A percentile compares a stretch with the other conserved stretches of the same genome.
These are phyloP conservation scores for Cassiopea andromeda DNA, from an alignment of 30 jellyfish, hydroid and myxozoan species.

Conservation along the genomic window DNA sequence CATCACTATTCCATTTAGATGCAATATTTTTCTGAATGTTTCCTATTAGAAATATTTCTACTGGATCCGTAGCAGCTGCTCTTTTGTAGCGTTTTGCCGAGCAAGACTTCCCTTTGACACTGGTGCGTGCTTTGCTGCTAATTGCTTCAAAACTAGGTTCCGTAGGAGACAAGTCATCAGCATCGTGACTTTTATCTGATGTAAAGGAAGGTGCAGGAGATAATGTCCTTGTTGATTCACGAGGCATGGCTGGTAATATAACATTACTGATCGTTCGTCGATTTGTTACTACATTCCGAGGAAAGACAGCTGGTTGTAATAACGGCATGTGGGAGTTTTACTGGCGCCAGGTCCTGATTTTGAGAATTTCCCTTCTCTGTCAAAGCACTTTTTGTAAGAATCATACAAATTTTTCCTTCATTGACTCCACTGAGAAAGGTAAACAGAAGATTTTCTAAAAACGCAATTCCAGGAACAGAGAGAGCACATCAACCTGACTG, in stretches of 20 bases:
- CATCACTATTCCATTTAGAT: not conserved
- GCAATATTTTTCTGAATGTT: constrained; percentile 8
- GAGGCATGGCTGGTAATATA: not conserved
- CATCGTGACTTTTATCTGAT: not conserved
- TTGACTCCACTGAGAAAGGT: constrained; percentile 2
- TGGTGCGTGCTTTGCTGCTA: not conserved
- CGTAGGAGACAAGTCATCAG: not conserved
- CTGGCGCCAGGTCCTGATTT: constrained; percentile 15
- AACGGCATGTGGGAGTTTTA: constrained; percentile 31
- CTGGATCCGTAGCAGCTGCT: constrained; percentile 22
- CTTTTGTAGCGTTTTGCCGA: not conserved
- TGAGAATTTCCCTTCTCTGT: constrained; percentile 15
- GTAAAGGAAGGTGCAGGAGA: constrained; percentile 28
- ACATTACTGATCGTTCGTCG: constrained; percentile 9
- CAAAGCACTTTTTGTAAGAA: constrained; percentile 3
- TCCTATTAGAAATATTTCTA: not conserved
- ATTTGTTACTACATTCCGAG: constrained; percentile 21
- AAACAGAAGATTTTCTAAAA: not conserved
- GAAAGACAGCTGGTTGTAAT: constrained; percentile 10
- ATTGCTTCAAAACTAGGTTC: constrained; percentile 4
- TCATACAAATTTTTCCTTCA: not conserved
- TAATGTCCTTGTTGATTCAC: not conserved
- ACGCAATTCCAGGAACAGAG: not conserved
- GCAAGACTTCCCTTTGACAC: not conserved
- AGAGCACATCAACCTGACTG: not conserved